phyloP scores from a whole-genome alignment of 2,797 vertebrate species.

The Enteromius mattozi region DNA sequence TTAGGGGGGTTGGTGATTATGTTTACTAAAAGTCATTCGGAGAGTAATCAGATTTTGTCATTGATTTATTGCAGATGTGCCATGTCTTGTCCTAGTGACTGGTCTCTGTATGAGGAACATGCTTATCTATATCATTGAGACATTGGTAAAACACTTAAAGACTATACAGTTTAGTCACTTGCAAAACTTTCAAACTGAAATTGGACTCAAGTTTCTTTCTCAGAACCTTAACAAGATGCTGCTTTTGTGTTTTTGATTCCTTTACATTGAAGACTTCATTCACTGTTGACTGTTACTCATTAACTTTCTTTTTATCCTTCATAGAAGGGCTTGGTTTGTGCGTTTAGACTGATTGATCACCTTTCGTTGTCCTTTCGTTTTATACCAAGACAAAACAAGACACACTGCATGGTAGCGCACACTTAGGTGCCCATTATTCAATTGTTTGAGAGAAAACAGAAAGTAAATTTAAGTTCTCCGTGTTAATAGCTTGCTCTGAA shows the following conservation, averaged over 20 bases:
- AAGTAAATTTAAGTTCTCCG: constrained; percentile 1
- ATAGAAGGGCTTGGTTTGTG: constrained; percentile 1
- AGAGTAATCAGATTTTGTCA: neutral
- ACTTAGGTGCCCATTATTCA: constrained; percentile 32
- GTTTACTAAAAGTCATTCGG: neutral
- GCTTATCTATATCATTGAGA: neutral
- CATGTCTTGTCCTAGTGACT: neutral
- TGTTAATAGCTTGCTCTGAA: constrained; percentile 34
- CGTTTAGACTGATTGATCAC: constrained; percentile 1
- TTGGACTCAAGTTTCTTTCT: neutral
- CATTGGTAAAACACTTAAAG: neutral
- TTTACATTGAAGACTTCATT: constrained; percentile 10
- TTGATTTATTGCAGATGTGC: neutral
- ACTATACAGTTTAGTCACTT: neutral
- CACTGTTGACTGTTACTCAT: constrained; percentile 21
- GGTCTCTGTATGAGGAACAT: neutral
- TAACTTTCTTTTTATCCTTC: constrained; percentile 26
- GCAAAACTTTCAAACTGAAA: neutral
- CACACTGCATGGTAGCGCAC: constrained; percentile 8
- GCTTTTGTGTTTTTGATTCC: constrained; percentile 11
- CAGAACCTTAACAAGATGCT: neutral
- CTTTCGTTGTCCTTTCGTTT: neutral
- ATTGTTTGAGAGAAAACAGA: constrained; percentile 23
- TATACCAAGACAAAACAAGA: neutral
- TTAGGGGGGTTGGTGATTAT: neutral